Evolutionary conservation across 2,888 invertebrate species (phyloP).

Genomic region (Zootermopsis nevadensis): DNA sequence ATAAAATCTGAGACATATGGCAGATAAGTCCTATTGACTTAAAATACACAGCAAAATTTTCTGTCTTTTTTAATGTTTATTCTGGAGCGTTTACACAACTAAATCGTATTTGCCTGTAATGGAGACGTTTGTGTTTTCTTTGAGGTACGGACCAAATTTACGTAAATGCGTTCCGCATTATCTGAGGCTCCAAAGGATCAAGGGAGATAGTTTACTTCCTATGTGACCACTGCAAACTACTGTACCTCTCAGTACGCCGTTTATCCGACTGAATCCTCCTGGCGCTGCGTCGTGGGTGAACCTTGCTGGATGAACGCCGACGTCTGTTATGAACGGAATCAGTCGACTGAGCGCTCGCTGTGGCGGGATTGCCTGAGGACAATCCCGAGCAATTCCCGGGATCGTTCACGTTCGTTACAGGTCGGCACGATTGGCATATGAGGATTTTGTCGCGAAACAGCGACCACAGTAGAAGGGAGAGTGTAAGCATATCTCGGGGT

Average conservation of each 20-base stretch:
- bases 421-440: constrained; percentile 24
- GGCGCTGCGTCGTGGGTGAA: constrained; percentile 64
- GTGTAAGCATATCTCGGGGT: constrained; percentile 18
- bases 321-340: constrained; percentile 56
- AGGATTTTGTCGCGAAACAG: constrained; percentile 35
- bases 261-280: constrained; percentile 69
- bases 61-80: too few species aligned
- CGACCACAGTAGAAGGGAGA: constrained; percentile 22
- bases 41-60: too few species aligned
- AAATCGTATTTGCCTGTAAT: too few species aligned
- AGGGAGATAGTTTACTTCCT: too few species aligned
- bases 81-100: too few species aligned
- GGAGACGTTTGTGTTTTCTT: too few species aligned
- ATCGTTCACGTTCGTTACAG: constrained; percentile 19
- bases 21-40: too few species aligned
- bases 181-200: too few species aligned
- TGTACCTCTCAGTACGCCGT: constrained; percentile 60
- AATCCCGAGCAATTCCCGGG: background rate
- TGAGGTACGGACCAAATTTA: too few species aligned
- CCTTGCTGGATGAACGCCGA: constrained; percentile 60
- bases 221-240: too few species aligned
- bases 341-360: background rate
- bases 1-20: too few species aligned
- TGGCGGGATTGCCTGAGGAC: background rate
- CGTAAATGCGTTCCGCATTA: too few species aligned